Conservation (phyloP, 35 echinoderm and acorn worm genomes). For the Apostichopus parvimensis region DNA sequence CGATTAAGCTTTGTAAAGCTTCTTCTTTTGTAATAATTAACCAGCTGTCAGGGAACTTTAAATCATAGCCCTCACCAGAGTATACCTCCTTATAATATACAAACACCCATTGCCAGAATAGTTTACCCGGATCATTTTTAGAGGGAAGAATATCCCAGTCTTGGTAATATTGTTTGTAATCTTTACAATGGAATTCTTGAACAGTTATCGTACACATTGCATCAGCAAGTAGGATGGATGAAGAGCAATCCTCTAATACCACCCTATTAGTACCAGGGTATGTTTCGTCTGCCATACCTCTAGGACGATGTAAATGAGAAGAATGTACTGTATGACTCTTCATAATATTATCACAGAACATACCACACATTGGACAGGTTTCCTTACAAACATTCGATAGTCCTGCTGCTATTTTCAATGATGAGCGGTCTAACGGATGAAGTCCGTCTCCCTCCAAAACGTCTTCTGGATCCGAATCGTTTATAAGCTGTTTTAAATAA, state of each 20-base stretch:
- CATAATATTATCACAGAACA: too few relatives aligned
- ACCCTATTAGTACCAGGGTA: background rate
- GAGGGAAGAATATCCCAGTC: slow-evolving; percentile 1
- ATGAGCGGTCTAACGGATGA: background rate
- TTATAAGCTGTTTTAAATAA: background rate
- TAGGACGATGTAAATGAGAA: too few relatives aligned
- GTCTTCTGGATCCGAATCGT: background rate
- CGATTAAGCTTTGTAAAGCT: too few relatives aligned
- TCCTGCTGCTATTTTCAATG: background rate
- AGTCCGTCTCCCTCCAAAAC: background rate
- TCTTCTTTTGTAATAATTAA: background rate
- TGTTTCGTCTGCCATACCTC: background rate
- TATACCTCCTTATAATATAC: background rate
- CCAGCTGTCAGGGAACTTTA: background rate
- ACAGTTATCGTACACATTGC: background rate
- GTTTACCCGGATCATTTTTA: background rate
- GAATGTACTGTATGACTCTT: too few relatives aligned
- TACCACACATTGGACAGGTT: background rate
- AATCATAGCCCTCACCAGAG: too few relatives aligned
- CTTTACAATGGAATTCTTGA: background rate
- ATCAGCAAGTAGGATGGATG: background rate
- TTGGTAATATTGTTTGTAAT: background rate
- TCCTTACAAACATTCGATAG: background rate
- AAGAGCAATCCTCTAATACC: slow-evolving; percentile 24
- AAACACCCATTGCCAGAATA: slow-evolving; percentile 5